phyloP scores from a whole-genome alignment of 2,113 vertebrate genomes.

The Propithecus coquereli region DNA sequence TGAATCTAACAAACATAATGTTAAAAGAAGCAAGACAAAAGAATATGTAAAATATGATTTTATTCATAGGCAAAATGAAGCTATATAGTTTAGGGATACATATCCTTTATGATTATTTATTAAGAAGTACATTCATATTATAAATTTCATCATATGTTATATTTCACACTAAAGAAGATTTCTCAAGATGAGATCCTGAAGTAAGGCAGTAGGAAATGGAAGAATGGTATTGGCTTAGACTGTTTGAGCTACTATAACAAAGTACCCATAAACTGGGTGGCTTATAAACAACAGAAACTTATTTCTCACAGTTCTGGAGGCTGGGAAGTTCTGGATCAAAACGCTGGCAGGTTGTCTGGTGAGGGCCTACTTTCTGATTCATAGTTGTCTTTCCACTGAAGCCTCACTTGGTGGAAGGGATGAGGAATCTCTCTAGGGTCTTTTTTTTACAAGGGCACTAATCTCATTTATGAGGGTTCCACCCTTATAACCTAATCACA shows the following conservation, averaged over 20 bases:
- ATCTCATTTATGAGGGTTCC: neutral
- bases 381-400: neutral
- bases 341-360: neutral
- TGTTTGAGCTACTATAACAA: neutral
- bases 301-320: neutral
- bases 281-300: neutral
- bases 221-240: neutral
- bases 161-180: neutral
- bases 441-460: neutral
- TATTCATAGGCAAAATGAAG: neutral
- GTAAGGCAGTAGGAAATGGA: neutral
- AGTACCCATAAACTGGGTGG: neutral
- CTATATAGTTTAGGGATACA: neutral
- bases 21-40: neutral
- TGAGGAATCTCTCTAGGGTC: neutral
- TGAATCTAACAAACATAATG: neutral
- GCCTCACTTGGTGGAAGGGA: neutral
- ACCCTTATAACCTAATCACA: neutral
- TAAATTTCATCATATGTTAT: neutral
- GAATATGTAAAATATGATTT: neutral
- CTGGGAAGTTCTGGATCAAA: neutral
- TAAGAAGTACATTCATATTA: neutral
- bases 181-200: neutral
- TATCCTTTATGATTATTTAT: neutral
- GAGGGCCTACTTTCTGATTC: neutral